A percentile compares a stretch with the other conserved stretches of the same genome.
Evolutionary conservation across 2,888 invertebrate species (phyloP).

Genomic region (Lottia gigantea): DNA sequence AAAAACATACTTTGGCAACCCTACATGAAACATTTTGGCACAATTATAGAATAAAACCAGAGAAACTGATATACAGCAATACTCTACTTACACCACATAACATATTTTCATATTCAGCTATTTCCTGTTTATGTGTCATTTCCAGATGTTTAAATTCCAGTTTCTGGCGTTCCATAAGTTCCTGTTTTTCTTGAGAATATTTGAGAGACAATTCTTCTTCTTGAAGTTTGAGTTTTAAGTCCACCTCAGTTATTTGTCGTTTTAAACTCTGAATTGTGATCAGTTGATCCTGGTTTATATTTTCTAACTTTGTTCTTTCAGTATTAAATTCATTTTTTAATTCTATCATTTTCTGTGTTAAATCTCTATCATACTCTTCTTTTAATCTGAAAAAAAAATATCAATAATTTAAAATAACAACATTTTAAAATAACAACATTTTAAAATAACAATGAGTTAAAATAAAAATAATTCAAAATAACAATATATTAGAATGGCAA

Average conservation of each 20-base stretch:
- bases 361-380: conserved; percentile 33
- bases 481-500: too few species aligned
- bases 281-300: conserved; percentile 28
- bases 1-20: too few species aligned
- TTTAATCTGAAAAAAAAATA: conserved; percentile 33
- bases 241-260: conserved; percentile 24
- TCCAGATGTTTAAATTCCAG: conserved; percentile 23
- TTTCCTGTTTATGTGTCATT: conserved; percentile 15
- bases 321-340: conserved; percentile 33
- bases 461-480: too few species aligned
- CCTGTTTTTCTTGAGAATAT: conserved; percentile 30
- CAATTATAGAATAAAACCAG: too few species aligned
- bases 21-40: too few species aligned
- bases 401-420: neutral
- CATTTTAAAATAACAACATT: too few species aligned
- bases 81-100: conserved; percentile 15
- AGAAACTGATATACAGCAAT: too few species aligned
- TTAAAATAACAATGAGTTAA: too few species aligned
- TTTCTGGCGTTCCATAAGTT: conserved; percentile 28
- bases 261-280: conserved; percentile 31
- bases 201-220: conserved; percentile 33
- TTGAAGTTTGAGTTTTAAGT: conserved; percentile 33
- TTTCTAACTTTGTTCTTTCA: conserved; percentile 31
- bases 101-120: conserved; percentile 13
- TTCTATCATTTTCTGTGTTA: conserved; percentile 32